Percentiles rank a stretch among this genome's conserved stretches.
These are phyloP conservation scores for Atta colombica DNA, from an alignment of 1,140 invertebrate genomes.

Conservation along the genomic window DNA sequence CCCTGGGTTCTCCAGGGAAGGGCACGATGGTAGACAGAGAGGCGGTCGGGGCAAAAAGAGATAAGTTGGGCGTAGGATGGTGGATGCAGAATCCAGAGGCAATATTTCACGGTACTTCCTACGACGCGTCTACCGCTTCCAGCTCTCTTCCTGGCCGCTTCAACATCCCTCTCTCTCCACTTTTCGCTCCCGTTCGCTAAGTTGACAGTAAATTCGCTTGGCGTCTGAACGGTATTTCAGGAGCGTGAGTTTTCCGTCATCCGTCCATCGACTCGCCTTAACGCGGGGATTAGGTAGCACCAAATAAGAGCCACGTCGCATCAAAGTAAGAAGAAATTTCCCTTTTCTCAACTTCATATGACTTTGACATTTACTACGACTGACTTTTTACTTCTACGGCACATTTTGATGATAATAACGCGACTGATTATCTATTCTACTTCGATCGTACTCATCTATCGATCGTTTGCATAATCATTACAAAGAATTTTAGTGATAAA, in stretches of 20 bases:
- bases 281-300: neutral
- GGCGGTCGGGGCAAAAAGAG: slow-evolving; percentile 31
- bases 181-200: slow-evolving; percentile 33
- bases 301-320: neutral
- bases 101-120: slow-evolving; percentile 72
- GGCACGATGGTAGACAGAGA: slow-evolving; percentile 54
- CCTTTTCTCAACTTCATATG: neutral
- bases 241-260: slow-evolving; percentile 29
- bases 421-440: neutral
- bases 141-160: slow-evolving; percentile 27
- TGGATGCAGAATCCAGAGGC: slow-evolving; percentile 71
- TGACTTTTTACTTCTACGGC: neutral
- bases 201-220: slow-evolving; percentile 43
- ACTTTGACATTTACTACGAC: too few relatives aligned
- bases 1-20: slow-evolving; percentile 56
- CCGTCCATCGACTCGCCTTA: neutral
- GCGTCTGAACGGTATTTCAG: slow-evolving; percentile 21
- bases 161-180: neutral
- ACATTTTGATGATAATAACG: neutral
- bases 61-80: slow-evolving; percentile 43
- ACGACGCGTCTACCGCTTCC: slow-evolving; percentile 61
- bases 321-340: neutral
- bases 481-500: slow-evolving; percentile 11
- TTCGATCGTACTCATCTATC: neutral
- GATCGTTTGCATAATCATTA: slow-evolving; percentile 24